Conservation (phyloP, 2,888 invertebrate genomes). For the Stramonita haemastoma region DNA sequence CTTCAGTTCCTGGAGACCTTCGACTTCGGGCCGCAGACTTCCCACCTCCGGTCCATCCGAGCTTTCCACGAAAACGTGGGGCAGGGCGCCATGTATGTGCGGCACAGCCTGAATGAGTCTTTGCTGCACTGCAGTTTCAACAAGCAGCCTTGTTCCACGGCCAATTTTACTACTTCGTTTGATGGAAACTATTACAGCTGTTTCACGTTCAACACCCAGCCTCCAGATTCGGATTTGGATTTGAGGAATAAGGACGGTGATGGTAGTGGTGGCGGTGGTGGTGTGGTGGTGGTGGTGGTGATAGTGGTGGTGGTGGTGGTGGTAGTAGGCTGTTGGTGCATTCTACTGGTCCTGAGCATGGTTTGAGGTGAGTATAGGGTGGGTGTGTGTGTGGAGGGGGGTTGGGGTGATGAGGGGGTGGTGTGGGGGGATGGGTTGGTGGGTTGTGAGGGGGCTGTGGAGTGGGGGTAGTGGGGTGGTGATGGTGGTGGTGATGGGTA, state of each 20-base stretch:
- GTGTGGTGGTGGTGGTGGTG: not conserved
- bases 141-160: constrained; percentile 56
- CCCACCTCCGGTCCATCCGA: constrained; percentile 60
- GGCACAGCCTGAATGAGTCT: constrained; percentile 64
- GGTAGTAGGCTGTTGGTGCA: constrained; percentile 57
- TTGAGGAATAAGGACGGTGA: too few species aligned
- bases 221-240: too few species aligned
- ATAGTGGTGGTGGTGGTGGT: not conserved
- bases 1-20: constrained; percentile 52
- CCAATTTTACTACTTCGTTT: constrained; percentile 64
- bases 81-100: constrained; percentile 55
- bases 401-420: not conserved
- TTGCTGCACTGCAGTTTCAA: constrained; percentile 67
- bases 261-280: not conserved
- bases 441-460: too few species aligned
- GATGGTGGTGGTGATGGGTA: not conserved
- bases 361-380: constrained; percentile 48
- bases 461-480: constrained; percentile 27
- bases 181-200: constrained; percentile 71
- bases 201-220: constrained; percentile 66
- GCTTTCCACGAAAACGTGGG: constrained; percentile 70
- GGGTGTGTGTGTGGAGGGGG: not conserved
- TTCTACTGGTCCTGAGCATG: constrained; percentile 69
- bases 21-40: constrained; percentile 60
- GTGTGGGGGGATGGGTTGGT: not conserved